These are phyloP conservation scores for Tetropium fuscum DNA, from an alignment of 2,888 invertebrate species.

Conservation along the genomic window DNA sequence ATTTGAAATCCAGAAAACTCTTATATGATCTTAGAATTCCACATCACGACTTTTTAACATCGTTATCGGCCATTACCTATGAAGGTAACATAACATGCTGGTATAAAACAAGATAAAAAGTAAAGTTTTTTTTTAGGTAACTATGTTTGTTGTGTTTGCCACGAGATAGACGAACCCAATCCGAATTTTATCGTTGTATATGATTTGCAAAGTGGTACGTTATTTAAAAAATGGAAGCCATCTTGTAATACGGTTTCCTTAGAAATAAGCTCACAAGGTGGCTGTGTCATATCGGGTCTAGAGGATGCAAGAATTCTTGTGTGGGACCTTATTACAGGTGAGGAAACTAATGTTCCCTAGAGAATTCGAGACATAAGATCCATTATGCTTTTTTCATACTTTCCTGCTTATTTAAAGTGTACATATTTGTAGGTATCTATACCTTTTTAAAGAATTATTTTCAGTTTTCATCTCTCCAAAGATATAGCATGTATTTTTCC, in stretches of 20 bases:
- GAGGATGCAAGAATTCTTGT: slow-evolving; percentile 86
- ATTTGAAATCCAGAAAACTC: slow-evolving; percentile 84
- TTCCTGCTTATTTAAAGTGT: too few relatives aligned
- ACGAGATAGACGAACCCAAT: slow-evolving; percentile 80
- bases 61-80: slow-evolving; percentile 85
- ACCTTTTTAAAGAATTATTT: too few relatives aligned
- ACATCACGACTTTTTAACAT: slow-evolving; percentile 89
- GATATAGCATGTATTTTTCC: too few relatives aligned
- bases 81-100: slow-evolving; percentile 81
- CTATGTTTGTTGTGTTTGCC: slow-evolving; percentile 78
- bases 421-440: too few relatives aligned
- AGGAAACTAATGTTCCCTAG: neutral
- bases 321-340: slow-evolving; percentile 88
- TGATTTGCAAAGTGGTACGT: slow-evolving; percentile 88
- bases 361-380: too few relatives aligned
- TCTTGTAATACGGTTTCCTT: slow-evolving; percentile 86
- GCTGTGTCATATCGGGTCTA: slow-evolving; percentile 86
- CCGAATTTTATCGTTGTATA: slow-evolving; percentile 93
- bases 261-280: slow-evolving; percentile 85
- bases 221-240: slow-evolving; percentile 94
- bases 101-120: neutral
- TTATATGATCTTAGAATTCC: slow-evolving; percentile 89
- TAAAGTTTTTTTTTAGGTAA: slow-evolving; percentile 67
- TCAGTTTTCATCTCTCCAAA: too few relatives aligned
- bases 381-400: too few relatives aligned